Percentiles rank a stretch among this genome's conserved stretches.
Evolutionary conservation across 2,113 vertebrate genomes (phyloP).

Genomic region (Turnix velox): DNA sequence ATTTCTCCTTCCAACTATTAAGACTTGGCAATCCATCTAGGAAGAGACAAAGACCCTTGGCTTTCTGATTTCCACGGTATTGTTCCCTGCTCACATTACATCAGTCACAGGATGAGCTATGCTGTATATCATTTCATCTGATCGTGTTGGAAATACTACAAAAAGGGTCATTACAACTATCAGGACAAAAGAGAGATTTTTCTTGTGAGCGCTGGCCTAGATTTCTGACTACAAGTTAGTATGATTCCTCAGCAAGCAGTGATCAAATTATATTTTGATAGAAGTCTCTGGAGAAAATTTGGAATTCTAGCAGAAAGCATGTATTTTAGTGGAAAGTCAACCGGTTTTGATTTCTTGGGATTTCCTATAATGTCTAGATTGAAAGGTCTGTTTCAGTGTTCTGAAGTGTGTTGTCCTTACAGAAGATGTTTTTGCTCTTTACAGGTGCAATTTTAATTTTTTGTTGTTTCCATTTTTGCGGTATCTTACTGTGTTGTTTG

Average conservation of each 20-base stretch:
- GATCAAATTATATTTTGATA: background rate
- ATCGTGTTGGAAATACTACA: background rate
- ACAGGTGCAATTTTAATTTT: background rate
- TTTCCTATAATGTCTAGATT: background rate
- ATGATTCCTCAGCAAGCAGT: background rate
- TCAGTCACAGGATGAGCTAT: background rate
- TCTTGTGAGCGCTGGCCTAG: background rate
- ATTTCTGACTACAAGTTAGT: background rate
- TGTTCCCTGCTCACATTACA: constrained; percentile 18
- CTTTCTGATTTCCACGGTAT: constrained; percentile 7
- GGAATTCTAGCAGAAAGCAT: background rate
- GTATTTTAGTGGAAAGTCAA: background rate
- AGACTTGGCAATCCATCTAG: background rate
- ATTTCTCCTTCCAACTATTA: constrained; percentile 3
- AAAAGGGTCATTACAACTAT: background rate
- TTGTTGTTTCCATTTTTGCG: background rate
- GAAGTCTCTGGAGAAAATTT: background rate
- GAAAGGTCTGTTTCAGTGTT: background rate
- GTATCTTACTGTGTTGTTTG: background rate
- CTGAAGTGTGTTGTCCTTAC: background rate
- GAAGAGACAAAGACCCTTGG: constrained; percentile 27
- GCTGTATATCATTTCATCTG: background rate
- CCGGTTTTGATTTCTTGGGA: background rate
- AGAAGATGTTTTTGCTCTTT: background rate
- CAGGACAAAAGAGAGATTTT: background rate